Base-by-base conservation (phyloP, 2,797 vertebrate species). In the Sebastes variabilis region DNA sequence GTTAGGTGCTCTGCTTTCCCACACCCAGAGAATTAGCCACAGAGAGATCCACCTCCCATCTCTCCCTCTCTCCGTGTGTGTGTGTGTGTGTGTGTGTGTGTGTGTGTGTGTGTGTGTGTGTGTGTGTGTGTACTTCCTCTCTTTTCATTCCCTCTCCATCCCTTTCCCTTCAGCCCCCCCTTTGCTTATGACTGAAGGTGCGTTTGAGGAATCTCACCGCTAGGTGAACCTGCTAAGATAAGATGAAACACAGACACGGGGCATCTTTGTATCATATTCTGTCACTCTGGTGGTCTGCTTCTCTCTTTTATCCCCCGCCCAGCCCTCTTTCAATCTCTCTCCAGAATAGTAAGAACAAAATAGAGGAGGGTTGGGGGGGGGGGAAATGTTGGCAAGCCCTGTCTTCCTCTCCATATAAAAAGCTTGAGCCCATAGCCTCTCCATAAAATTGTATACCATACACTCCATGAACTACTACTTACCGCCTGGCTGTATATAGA, bases 121-220 rank as follows among this genome's bases (percentile, higher is more conserved):
- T 91, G 32, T 77, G n/a, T 80, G 24, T 55, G 42, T 64, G 54
- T 30, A 62, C 72, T 85, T 72, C 84, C 62, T 72, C 46, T 62
- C 22, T 72, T 36, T 59, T 72, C 30, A 42, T 16, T 75, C 89
- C 83, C 89, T 94, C 89, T 94, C 93, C 86, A 90, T 94, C 95
- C 93, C 91, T 95, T 93, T 95, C 95, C 93, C 71, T 95, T 95
- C 94, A 95, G 92, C 96, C 95, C 95, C 95, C 89, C 94, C 93
- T 93, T 94, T 95, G 93, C 95, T 75, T 79, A 81, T 85, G 80
- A 91, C 77, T 87, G 83, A 85, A 85, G 83, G 81, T 90, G 64
- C 58, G 79, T 93, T 92, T 93, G 88, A 94, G 90, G 91, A 92
- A 90, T 91, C 86, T 93, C 87, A 94, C 92, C 89, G 81, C 73